phyloP scores from a whole-genome alignment of 2,797 vertebrate species.

The Echiichthys vipera region DNA sequence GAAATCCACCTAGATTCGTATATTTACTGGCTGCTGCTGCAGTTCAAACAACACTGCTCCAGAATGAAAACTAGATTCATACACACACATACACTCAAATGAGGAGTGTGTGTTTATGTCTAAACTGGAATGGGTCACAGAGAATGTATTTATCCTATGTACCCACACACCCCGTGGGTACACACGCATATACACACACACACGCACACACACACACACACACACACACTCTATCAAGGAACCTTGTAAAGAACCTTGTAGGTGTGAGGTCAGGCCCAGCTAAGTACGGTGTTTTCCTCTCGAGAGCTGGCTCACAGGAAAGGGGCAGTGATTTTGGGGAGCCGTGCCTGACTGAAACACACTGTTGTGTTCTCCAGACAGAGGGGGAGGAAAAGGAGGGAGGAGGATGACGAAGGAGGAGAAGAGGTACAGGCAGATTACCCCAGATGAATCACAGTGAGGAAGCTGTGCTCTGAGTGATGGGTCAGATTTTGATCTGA shows the following conservation, averaged over 20 bases:
- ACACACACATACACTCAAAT: background rate
- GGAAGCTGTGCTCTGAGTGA: constrained; percentile 13
- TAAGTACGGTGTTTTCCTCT: constrained; percentile 47
- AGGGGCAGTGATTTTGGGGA: constrained; percentile 85
- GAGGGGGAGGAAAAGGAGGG: constrained; percentile 52
- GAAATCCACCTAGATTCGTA: constrained; percentile 1
- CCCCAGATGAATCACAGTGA: constrained; percentile 22
- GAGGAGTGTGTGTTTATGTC: constrained; percentile 34
- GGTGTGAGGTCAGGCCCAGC: constrained; percentile 64
- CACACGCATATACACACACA: background rate
- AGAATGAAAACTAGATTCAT: constrained; percentile 13
- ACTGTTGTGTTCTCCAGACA: constrained; percentile 85
- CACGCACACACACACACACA: constrained; percentile 4
- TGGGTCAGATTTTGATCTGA: background rate
- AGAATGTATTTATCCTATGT: constrained; percentile 54
- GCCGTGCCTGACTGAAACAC: constrained; percentile 83
- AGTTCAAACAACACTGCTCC: constrained; percentile 1
- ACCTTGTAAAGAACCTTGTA: constrained; percentile 44
- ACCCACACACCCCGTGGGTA: background rate
- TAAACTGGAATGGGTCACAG: constrained; percentile 37
- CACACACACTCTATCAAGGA: constrained; percentile 11
- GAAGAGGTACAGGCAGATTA: constrained; percentile 35
- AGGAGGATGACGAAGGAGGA: constrained; percentile 63
- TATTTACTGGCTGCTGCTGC: background rate
- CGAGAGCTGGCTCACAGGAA: constrained; percentile 82